Evolutionary conservation across 2,797 vertebrate species (phyloP).

Genomic region (Okamejei kenojei): DNA sequence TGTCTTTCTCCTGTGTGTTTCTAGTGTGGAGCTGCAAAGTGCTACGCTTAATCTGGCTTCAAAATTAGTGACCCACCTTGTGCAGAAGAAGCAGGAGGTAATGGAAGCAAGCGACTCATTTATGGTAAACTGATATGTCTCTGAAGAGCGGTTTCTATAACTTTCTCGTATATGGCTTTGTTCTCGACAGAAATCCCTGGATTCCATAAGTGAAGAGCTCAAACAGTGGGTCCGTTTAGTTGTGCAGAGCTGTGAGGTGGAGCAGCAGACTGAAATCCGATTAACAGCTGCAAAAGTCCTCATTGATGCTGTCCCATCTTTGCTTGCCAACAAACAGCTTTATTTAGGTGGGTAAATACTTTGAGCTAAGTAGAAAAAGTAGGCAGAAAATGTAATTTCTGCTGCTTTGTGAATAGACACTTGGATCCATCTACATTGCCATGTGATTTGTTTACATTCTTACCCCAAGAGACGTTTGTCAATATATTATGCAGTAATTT

Average conservation of each 20-base stretch:
- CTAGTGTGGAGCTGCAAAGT: slow-evolving; percentile 76
- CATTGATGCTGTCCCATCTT: slow-evolving; percentile 54
- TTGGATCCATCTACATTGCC: slow-evolving; percentile 10
- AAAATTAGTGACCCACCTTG: slow-evolving; percentile 61
- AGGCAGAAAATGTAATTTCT: not conserved
- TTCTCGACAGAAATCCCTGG: slow-evolving; percentile 30
- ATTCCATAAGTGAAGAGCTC: slow-evolving; percentile 46
- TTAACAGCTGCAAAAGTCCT: slow-evolving; percentile 72
- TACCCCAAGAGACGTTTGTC: slow-evolving; percentile 10
- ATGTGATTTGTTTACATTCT: slow-evolving; percentile 26
- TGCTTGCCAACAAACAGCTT: slow-evolving; percentile 62
- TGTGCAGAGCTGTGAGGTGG: slow-evolving; percentile 66
- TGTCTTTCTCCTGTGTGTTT: slow-evolving; percentile 49
- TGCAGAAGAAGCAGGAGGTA: slow-evolving; percentile 66
- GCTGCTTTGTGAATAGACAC: slow-evolving; percentile 26
- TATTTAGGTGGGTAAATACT: slow-evolving; percentile 68
- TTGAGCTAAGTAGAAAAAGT: slow-evolving; percentile 7
- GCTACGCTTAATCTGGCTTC: slow-evolving; percentile 71
- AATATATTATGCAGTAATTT: not conserved
- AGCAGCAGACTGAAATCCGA: slow-evolving; percentile 72
- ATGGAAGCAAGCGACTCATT: slow-evolving; percentile 41
- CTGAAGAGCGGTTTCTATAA: not conserved
- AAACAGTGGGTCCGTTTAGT: slow-evolving; percentile 71
- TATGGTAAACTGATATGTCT: not conserved
- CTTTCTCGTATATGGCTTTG: slow-evolving; percentile 23